Base-by-base conservation (phyloP, 2,888 invertebrate genomes). In the Silvanus unidentatus region DNA sequence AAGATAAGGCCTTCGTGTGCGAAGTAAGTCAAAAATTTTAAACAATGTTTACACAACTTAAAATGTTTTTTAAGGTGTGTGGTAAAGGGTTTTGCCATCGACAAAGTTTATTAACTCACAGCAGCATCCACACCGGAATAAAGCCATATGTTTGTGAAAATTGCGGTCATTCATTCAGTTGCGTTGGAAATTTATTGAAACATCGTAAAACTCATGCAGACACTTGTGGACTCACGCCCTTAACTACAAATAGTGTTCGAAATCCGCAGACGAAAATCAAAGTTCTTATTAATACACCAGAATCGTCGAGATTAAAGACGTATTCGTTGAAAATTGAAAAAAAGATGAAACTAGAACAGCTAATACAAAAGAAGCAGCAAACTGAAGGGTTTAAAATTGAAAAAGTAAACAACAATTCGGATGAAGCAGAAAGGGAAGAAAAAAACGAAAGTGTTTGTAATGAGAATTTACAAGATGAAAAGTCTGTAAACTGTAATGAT, bases 101-200 rank as follows among this genome's bases (percentile, higher is more conserved):
- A 1, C 75, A 75, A 58, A 75, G 73, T 54, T 64, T 74, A 38
- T 70, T 74, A 2, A 74, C 73, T 2, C 76, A 76, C 60, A 71
- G 69, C 40, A 70, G 75, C 10, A 54, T 75, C 16, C 75, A 75
- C 41, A 72, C 73, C 0, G 73, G 72, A 14, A 64, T 73, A 2
- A 75, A 75, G 48, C 74, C 76, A n/a, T 77, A 72, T 51, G 63
- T 69, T 32, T 77, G 76, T 48, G 72, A 71, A 50, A 69, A 69
- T 32, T 77, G 76, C 48, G 63, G 66, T 2, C 65, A 68, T 16
- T 65, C 73, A 2, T 77, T 75, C 50, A 73, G 75, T 28, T 76
- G 75, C 49, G 64, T 72, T 29, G 73, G 75, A 13, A 76, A 75
- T 62, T 59, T 76, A 30, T 63, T 72, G 16, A 76, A 75, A 54